Base-by-base conservation (phyloP, 1,140 invertebrate species). In the Campoletis sonorensis region DNA sequence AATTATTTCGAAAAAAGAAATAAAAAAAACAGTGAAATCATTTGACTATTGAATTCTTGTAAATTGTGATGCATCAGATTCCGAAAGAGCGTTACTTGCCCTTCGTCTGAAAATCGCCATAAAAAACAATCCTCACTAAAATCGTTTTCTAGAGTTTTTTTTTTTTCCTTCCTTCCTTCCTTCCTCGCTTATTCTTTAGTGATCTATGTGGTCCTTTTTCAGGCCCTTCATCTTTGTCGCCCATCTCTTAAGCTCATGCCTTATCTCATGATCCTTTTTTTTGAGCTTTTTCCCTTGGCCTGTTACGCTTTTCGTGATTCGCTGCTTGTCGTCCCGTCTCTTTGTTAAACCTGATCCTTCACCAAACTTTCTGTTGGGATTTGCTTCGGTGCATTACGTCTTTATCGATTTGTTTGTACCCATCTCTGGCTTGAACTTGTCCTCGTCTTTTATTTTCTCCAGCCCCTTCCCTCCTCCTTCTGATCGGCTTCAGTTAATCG, bases 401-500 rank as follows among this genome's bases (percentile, higher is more conserved):
- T 54, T 54, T 54, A 54, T 54, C 51, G n/a, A 21, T 54, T 54
- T n/a, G 18, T 54, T 54, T 54, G n/a, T 54, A 21, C 16, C 51
- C 51, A 54, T 54, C 51, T n/a, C 51, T 2, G n/a, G 51, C 51
- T 54, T n/a, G n/a, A 54, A 54, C 7, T n/a, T 54, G n/a, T n/a
- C 51, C 51, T 54, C n/a, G 16, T 54, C 11, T 45, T 45, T 45
- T 45, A 45, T 45, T 45, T 45, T 45, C 3, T 13, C 13, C 40
- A 13, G 3, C 40, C 40, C 8, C 40, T n/a, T 54, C 51, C n/a
- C 51, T 18, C n/a, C n/a, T 18, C 5, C 51, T 54, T 3, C n/a
- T 11, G 51, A 54, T 54, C 16, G n/a, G n/a, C 51, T 54, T 54
- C 51, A n/a, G 51, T 54, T 54, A 54, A 54, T 54, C 51, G 51